Evolutionary conservation across 2,888 invertebrate species (phyloP).

Genomic region (Onthophagus sagittarius): DNA sequence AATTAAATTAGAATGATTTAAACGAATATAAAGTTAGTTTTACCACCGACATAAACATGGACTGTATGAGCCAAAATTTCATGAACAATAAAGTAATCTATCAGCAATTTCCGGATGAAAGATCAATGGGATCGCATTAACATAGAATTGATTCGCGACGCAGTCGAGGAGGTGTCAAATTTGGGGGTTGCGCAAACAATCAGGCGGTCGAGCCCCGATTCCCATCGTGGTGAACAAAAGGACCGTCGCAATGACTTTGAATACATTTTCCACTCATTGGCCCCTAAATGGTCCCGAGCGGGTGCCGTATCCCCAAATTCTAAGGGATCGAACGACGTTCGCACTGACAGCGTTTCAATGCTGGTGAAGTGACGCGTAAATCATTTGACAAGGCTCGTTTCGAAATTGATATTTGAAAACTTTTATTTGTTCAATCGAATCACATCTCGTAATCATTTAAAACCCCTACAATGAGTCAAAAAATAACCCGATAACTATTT

Average conservation of each 20-base stretch:
- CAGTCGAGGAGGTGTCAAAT: conserved; percentile 15
- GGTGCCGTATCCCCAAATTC: neutral
- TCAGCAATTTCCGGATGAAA: neutral
- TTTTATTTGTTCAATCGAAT: conserved; percentile 22
- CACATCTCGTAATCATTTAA: neutral
- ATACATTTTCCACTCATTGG: conserved; percentile 48
- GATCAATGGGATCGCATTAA: conserved; percentile 2
- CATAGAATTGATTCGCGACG: conserved; percentile 22
- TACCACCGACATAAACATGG: too few relatives aligned
- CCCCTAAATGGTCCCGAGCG: conserved; percentile 41
- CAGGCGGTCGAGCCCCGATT: conserved; percentile 28
- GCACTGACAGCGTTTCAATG: conserved; percentile 39
- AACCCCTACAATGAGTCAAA: too few relatives aligned
- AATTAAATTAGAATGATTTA: too few relatives aligned
- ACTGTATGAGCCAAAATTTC: too few relatives aligned
- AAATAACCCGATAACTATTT: neutral
- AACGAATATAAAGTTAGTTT: too few relatives aligned
- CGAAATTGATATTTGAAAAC: conserved; percentile 35
- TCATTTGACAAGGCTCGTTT: conserved; percentile 41
- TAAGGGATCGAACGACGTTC: conserved; percentile 33
- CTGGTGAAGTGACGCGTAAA: conserved; percentile 30
- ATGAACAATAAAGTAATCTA: neutral
- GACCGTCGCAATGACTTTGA: conserved; percentile 36
- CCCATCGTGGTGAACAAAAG: conserved; percentile 35
- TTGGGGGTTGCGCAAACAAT: conserved; percentile 13